Evolutionary conservation across 2,797 vertebrate species (phyloP).

Genomic region (Centropyge bicolor): DNA sequence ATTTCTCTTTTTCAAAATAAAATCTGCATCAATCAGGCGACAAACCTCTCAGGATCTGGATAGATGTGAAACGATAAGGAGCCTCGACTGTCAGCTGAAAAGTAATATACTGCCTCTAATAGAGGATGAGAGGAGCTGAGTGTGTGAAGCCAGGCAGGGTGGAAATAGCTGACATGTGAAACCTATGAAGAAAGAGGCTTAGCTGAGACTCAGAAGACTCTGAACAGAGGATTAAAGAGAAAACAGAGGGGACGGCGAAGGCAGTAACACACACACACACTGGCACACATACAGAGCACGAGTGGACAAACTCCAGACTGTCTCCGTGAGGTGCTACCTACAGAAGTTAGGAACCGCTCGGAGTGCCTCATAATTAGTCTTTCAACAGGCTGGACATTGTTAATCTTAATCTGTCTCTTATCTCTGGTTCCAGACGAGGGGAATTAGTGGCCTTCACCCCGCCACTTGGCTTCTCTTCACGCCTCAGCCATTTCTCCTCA

Average conservation of each 20-base stretch:
- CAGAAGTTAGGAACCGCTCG: constrained; percentile 47
- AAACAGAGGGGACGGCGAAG: background rate
- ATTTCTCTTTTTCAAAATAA: background rate
- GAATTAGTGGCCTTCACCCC: constrained; percentile 75
- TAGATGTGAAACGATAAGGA: constrained; percentile 27
- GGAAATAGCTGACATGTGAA: constrained; percentile 68
- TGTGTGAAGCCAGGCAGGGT: constrained; percentile 33
- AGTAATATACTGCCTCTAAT: constrained; percentile 20
- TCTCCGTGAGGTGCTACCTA: constrained; percentile 57
- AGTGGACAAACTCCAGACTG: constrained; percentile 36
- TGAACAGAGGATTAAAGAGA: constrained; percentile 41
- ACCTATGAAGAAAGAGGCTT: constrained; percentile 59
- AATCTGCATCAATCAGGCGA: background rate
- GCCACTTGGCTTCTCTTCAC: constrained; percentile 66
- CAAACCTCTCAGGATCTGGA: background rate
- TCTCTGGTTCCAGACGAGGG: constrained; percentile 75
- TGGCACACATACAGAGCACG: constrained; percentile 25
- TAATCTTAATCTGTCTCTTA: constrained; percentile 83
- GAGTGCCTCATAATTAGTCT: constrained; percentile 73
- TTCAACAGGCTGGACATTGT: constrained; percentile 75
- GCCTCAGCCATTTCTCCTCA: constrained; percentile 74
- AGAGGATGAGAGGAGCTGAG: constrained; percentile 45
- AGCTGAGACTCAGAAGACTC: constrained; percentile 40
- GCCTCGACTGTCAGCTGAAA: constrained; percentile 26
- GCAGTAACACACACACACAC: constrained; percentile 20